Evolutionary conservation across 2,888 invertebrate genomes (phyloP).

Genomic region (Drosophila anomelani): DNA sequence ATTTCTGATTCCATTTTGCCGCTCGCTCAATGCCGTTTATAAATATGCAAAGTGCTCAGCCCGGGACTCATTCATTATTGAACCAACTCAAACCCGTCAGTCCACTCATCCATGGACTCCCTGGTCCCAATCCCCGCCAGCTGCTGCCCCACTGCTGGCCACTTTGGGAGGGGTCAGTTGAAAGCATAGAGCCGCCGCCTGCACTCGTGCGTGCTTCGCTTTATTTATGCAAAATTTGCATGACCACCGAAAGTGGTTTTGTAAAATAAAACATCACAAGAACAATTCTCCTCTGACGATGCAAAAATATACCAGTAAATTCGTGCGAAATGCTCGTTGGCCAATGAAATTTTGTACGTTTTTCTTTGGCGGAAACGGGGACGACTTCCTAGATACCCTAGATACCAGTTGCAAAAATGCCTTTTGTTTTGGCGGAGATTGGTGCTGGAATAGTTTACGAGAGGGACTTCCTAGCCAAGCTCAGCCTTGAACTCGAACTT

Average conservation of each 20-base stretch:
- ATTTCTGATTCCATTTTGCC: slow-evolving; percentile 28
- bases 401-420: background rate
- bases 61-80: slow-evolving; percentile 47
- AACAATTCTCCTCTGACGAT: slow-evolving; percentile 10
- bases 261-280: slow-evolving; percentile 28
- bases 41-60: slow-evolving; percentile 48
- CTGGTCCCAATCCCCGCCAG: background rate
- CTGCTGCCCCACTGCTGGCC: background rate
- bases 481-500: slow-evolving; percentile 42
- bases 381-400: slow-evolving; percentile 21
- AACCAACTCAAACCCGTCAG: slow-evolving; percentile 32
- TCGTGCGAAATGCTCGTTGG: slow-evolving; percentile 51
- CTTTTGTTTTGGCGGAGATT: slow-evolving; percentile 3
- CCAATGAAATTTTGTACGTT: slow-evolving; percentile 32
- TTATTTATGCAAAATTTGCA: slow-evolving; percentile 60
- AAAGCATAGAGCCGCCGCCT: slow-evolving; percentile 17
- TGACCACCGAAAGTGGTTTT: slow-evolving; percentile 52
- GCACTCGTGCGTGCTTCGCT: slow-evolving; percentile 40
- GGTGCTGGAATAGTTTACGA: slow-evolving; percentile 28
- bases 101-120: slow-evolving; percentile 20
- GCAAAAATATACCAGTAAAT: slow-evolving; percentile 30
- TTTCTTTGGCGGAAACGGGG: background rate
- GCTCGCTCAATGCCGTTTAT: slow-evolving; percentile 46
- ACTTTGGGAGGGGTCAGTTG: slow-evolving; percentile 4
- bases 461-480: slow-evolving; percentile 10